Evolutionary conservation across 30 jellyfish, hydroid and myxozoan species (phyloP).

Genomic region (Catostylus mosaicus): DNA sequence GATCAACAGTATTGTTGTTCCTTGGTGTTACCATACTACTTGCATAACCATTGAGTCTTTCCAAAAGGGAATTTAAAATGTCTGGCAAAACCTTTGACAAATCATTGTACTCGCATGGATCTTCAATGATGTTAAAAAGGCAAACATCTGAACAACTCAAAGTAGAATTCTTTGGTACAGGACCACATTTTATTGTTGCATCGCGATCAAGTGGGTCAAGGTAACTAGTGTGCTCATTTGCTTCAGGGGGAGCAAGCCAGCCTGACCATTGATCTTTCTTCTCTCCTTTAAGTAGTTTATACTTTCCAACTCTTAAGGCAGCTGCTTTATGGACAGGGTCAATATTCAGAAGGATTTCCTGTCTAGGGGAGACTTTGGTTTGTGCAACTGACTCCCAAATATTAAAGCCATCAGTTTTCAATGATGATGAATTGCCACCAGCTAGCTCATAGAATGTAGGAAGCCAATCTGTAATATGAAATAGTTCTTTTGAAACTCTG

Average conservation of each 20-base stretch:
- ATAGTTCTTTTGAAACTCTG: constrained; percentile 72
- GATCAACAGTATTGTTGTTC: constrained; percentile 63
- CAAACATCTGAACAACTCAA: constrained; percentile 70
- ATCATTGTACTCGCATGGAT: constrained; percentile 90
- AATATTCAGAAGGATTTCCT: constrained; percentile 77
- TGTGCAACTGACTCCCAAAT: constrained; percentile 68
- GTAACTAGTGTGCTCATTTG: not conserved
- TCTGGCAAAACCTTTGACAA: constrained; percentile 69
- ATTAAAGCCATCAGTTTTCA: constrained; percentile 70
- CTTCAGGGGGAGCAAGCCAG: constrained; percentile 91
- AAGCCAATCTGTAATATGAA: constrained; percentile 92
- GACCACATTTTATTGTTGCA: constrained; percentile 75
- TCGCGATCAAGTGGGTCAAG: constrained; percentile 7
- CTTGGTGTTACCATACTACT: constrained; percentile 62
- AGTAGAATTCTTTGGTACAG: constrained; percentile 61
- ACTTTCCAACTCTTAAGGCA: constrained; percentile 87
- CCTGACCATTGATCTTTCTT: constrained; percentile 78
- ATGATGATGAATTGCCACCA: constrained; percentile 62
- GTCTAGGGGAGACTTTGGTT: constrained; percentile 68
- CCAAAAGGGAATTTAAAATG: constrained; percentile 27
- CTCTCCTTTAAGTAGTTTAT: constrained; percentile 68
- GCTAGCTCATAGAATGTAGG: constrained; percentile 86
- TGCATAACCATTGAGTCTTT: constrained; percentile 33
- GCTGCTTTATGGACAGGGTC: constrained; percentile 82
- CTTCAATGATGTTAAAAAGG: constrained; percentile 65